Conservation (phyloP, 2,113 vertebrate species). For the Passer montanus region DNA sequence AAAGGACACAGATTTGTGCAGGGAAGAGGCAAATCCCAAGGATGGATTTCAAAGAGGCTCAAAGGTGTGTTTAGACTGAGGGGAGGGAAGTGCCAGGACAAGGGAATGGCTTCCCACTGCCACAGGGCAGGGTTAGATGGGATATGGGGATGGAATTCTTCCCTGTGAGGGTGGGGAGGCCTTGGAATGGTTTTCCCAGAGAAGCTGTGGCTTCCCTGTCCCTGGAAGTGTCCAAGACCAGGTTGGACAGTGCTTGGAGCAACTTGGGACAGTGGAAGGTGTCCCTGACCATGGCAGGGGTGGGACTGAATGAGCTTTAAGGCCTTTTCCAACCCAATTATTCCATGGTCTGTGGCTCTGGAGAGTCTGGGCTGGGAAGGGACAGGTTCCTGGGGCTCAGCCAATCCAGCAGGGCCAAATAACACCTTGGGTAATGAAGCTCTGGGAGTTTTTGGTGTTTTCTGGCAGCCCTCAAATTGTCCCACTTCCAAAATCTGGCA, state of each 20-base stretch:
- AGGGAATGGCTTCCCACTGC: not conserved
- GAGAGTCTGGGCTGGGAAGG: not conserved
- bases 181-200: not conserved
- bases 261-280: rapidly evolving
- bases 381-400: not conserved
- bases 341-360: not conserved
- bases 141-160: not conserved
- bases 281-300: rapidly evolving
- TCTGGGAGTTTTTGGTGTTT: not conserved
- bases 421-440: not conserved
- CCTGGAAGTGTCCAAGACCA: not conserved
- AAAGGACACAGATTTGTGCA: not conserved
- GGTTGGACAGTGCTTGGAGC: rapidly evolving
- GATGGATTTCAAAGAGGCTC: not conserved
- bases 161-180: not conserved
- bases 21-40: not conserved
- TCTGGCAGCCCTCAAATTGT: not conserved
- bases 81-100: not conserved
- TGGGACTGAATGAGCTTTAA: not conserved
- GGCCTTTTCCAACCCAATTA: not conserved
- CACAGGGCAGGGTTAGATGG: not conserved
- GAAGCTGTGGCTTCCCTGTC: not conserved
- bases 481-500: rapidly evolving
- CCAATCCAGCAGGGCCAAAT: not conserved
- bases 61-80: not conserved